A percentile compares a stretch with the other conserved stretches of the same genome.
Evolutionary conservation across 2,113 vertebrate genomes (phyloP).

Genomic region (Ctenodactylus gundi): DNA sequence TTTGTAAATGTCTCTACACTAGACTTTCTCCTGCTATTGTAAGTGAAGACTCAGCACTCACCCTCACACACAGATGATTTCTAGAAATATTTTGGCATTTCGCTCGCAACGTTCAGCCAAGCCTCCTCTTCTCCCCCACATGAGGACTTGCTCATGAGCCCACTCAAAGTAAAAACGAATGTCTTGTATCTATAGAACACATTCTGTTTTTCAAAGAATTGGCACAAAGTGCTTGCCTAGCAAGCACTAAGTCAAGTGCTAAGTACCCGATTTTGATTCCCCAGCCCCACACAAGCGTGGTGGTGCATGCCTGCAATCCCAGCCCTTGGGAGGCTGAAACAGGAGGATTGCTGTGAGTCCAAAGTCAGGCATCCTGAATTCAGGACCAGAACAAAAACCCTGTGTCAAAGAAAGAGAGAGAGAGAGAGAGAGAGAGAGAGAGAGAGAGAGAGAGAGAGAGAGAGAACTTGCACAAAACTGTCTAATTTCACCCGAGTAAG

Average conservation of each 20-base stretch:
- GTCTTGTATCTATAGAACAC: background rate
- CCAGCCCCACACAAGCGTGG: too few relatives aligned
- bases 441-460: too few relatives aligned
- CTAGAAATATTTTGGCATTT: conserved; percentile 32
- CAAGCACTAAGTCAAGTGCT: too few relatives aligned
- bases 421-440: too few relatives aligned
- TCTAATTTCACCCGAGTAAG: background rate
- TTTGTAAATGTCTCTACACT: background rate
- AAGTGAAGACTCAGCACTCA: background rate
- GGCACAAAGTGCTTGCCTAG: too few relatives aligned
- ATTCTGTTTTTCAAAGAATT: background rate
- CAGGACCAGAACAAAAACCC: too few relatives aligned
- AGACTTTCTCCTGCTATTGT: background rate
- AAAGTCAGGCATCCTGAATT: too few relatives aligned
- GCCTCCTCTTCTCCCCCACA: background rate
- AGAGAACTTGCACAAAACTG: background rate
- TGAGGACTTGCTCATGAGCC: background rate
- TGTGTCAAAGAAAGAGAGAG: too few relatives aligned
- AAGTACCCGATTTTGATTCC: too few relatives aligned
- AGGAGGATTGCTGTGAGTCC: too few relatives aligned
- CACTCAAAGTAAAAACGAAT: background rate
- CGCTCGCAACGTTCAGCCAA: background rate
- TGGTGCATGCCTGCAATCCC: too few relatives aligned
- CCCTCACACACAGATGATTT: background rate
- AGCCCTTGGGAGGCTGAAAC: too few relatives aligned